Base-by-base conservation (phyloP, 2,113 vertebrate species). In the Mormyrus iriodes region DNA sequence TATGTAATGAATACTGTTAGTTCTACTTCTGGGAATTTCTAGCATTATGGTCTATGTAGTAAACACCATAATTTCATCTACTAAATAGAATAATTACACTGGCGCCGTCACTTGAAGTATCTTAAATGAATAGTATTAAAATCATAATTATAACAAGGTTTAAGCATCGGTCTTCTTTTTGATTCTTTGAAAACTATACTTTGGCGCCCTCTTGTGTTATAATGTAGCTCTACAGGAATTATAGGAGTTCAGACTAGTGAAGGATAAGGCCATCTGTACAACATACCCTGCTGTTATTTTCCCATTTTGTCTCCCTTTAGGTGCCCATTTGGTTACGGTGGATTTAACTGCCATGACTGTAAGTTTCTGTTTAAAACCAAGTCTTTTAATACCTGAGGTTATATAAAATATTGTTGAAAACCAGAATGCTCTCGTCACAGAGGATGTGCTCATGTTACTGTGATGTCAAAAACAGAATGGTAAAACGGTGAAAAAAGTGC, bases 291-390 rank as follows among this genome's bases (percentile, higher is more conserved):
- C 19, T 85, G 9, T n/a, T 48, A 1, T 88, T 27, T 89, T 88
- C 35, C 21, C 6, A n/a, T 51, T 15, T 13, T 31, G 88, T 89
- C 88, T 21, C 91, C 35, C 88, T 93, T 69, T 88, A 96, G 96
- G 52, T 96, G 96, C 90, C 0, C 94, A 1, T 96, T 96, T 89
- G 95, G 95, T 61, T 95, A 94, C 0, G 87, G 92, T 21, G 96
- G 96, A 73, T 95, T 96, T 88, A 96, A 96, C 93, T 96, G 96
- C 91, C 90, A 92, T 19, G 95, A 96, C 89, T 94, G 96, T 96
- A 91, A 95, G 96, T 93, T 87, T 44, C 86, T 39, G 19, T 44
- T 87, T 42, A 8, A 4, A 76, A 88, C 35, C 19, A 86, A 3
- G 46, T 5, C 21, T 10, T 35, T 90, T 58, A 19, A 58, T 88